These are phyloP conservation scores for Steinernema khuongi DNA, from an alignment of 1,140 invertebrate genomes.

Conservation along the genomic window DNA sequence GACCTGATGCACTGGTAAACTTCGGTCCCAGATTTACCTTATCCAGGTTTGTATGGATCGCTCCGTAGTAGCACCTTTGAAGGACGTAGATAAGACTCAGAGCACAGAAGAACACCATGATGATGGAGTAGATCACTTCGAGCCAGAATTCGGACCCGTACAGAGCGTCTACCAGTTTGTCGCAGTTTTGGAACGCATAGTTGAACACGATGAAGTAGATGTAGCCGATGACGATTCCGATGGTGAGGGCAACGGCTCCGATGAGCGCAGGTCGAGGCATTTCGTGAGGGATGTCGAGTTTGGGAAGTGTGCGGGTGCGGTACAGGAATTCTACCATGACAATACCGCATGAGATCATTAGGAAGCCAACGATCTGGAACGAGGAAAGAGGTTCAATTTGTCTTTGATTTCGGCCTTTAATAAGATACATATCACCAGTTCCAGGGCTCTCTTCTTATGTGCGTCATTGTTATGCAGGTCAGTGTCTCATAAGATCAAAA, in stretches of 20 bases:
- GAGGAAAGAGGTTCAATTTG: not conserved
- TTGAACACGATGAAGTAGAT: conserved; percentile 58
- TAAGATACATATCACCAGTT: too few relatives aligned
- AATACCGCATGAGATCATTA: conserved; percentile 45
- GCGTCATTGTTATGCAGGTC: too few relatives aligned
- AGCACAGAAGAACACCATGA: conserved; percentile 54
- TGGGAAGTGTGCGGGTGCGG: conserved; percentile 42
- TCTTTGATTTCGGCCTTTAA: not conserved
- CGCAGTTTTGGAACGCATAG: conserved; percentile 52
- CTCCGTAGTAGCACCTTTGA: conserved; percentile 55
- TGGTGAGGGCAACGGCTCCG: conserved; percentile 51
- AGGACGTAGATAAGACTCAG: conserved; percentile 51
- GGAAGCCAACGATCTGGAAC: conserved; percentile 33
- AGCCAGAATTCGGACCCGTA: conserved; percentile 45
- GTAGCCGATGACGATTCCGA: conserved; percentile 54
- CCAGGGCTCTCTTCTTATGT: too few relatives aligned
- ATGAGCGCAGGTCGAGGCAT: conserved; percentile 54
- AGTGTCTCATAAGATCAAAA: too few relatives aligned
- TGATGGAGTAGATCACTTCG: conserved; percentile 46
- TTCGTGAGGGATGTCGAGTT: conserved; percentile 51
- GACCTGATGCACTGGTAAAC: not conserved
- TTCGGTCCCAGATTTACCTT: conserved; percentile 27
- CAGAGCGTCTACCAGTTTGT: conserved; percentile 54
- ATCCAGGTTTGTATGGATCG: conserved; percentile 50
- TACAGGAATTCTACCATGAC: conserved; percentile 51